A percentile compares a stretch with the other conserved stretches of the same genome.
Conservation (phyloP, 2,797 vertebrate genomes). For the Acanthis flammea region DNA sequence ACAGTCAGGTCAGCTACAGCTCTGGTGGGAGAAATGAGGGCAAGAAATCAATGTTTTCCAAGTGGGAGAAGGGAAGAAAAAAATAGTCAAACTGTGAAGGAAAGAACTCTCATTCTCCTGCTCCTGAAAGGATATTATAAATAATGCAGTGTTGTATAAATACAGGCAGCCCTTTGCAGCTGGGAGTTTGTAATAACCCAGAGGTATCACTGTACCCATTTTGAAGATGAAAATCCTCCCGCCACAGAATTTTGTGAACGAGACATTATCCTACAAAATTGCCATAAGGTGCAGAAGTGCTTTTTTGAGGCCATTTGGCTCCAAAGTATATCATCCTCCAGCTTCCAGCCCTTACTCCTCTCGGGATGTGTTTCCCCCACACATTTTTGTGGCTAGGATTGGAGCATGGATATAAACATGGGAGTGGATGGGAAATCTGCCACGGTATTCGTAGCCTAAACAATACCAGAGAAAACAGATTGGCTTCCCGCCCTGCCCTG, state of each 20-base stretch:
- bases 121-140: conserved; percentile 36
- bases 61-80: neutral
- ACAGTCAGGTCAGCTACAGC: neutral
- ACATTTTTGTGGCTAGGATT: neutral
- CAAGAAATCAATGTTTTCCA: conserved; percentile 8
- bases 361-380: neutral
- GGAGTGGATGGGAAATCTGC: conserved; percentile 38
- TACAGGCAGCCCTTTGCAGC: conserved; percentile 4
- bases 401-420: neutral
- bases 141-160: conserved; percentile 42
- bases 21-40: neutral
- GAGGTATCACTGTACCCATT: conserved; percentile 29
- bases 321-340: neutral
- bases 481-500: conserved; percentile 18
- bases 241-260: fast-evolving
- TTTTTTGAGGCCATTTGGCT: neutral
- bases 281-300: neutral
- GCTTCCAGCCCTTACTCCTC: neutral
- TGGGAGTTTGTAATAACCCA: conserved; percentile 35
- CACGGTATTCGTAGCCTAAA: conserved; percentile 8
- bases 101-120: neutral
- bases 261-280: neutral
- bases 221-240: conserved; percentile 40
- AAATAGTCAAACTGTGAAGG: neutral
- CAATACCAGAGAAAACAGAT: conserved; percentile 10